Base-by-base conservation (phyloP, 2,113 vertebrate genomes). In the Chunga burmeisteri region DNA sequence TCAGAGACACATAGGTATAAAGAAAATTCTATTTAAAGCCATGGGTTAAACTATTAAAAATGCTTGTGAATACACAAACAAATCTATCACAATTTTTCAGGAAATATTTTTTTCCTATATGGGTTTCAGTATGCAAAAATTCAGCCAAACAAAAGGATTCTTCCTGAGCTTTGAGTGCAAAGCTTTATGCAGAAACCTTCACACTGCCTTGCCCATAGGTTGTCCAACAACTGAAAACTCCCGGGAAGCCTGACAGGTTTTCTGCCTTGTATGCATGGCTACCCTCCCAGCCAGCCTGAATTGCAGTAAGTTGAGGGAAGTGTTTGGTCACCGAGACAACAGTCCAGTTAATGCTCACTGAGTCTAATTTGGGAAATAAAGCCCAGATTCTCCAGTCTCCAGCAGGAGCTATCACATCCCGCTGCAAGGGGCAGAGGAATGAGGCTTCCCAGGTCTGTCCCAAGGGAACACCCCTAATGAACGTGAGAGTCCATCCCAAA, bases 111-210 rank as follows among this genome's bases (percentile, higher is more conserved):
- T 71, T 71, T 71, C 30, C 30, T 36, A 14, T 16, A 29, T 0
- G 6, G 46, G 38, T 15, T 53, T 62, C 44, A 38, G 23, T 2
- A 63, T 9, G 29, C 11, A 81, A 86, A 93, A 77, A 44, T 10
- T 71, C 42, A 78, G 27, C 26, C 50, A 71, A 71, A 77, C 8
- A 14, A 55, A 71, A 61, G 40, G 47, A 36, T 50, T 65, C 5
- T 49, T 29, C 38, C 36, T 0, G 0, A 77, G 36, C n/a, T 46
- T 34, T 10, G 16, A 67, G 29, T 3, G 17, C 47, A 81, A 89
- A 87, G 56, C 26, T 27, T 59, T 44, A 70, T 3, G 25, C 32
- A 81, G 84, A 94, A 89, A 20, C 36, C 44, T 80, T 47, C 62
- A 14, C 44, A 3, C 8, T 30, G 30, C 42, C 82, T 78, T 79